Base-by-base conservation (phyloP, 2,888 invertebrate genomes). In the Physocephala rufipes region DNA sequence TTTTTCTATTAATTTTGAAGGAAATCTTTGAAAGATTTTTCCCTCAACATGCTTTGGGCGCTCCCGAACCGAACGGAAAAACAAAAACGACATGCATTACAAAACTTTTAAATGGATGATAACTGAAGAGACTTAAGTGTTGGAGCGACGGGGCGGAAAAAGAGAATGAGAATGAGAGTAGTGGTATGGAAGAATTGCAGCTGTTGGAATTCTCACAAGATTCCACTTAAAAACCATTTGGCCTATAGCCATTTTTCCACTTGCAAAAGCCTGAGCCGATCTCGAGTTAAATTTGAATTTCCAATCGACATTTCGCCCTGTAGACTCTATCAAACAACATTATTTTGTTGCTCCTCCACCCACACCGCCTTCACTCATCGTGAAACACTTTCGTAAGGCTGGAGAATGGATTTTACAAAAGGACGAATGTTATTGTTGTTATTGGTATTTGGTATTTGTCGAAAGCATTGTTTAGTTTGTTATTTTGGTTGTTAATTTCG, bases 201-300 rank as follows among this genome's bases (percentile, higher is more conserved):
- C 67, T 67, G 67, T n/a, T 45, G 7, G 43, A 28, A 21, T 67
- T 67, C 67, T n/a, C 67, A 67, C 59, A 67, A 66, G n/a, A 24
- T 67, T 19, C 24, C 67, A 58, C 67, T 67, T 67, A 59, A 43
- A 62, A 67, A 58, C 45, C 26, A 59, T 26, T n/a, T 45, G 45
- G 58, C 58, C 67, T 49, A 13, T 24, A 67, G 67, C 58, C 67
- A 15, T 67, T 49, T 65, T 67, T 67, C 67, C 43, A 67, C 55
- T 67, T 3, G 49, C 1, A 49, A 49, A 13, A 49, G 49, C 49
- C 49, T 16, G 19, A 49, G 55, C 55, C 45, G 47, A 26, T 21
- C 26, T 47, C n/a, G 13, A 4, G 51, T 30, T 9, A 51, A 51
- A 51, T 65, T 65, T 65, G 65, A 49, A 65, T 65, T 65, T 65